Conservation (phyloP, 2,113 vertebrate genomes). For the Oreocharis arfaki region DNA sequence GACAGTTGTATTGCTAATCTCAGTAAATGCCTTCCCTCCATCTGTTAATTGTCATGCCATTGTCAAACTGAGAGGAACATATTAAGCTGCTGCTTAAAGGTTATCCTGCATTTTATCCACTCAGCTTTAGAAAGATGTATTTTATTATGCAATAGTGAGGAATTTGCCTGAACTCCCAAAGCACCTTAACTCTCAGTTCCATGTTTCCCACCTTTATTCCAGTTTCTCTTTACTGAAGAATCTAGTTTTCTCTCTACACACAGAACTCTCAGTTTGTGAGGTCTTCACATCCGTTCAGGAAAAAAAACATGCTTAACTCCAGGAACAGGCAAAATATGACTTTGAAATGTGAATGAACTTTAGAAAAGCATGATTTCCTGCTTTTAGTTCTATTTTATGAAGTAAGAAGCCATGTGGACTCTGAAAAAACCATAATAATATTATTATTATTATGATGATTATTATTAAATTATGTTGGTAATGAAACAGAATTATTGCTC, state of each 20-base stretch:
- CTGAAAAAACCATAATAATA: neutral
- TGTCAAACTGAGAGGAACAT: neutral
- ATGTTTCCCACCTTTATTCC: neutral
- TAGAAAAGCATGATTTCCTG: neutral
- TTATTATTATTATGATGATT: too few species aligned
- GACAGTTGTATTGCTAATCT: neutral
- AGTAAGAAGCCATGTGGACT: neutral
- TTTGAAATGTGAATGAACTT: neutral
- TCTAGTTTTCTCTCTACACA: neutral
- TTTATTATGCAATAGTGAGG: neutral
- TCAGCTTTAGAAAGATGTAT: neutral
- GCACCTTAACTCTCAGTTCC: neutral
- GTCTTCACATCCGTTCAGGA: neutral
- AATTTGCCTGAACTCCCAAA: neutral
- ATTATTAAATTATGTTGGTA: neutral
- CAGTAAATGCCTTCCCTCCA: neutral
- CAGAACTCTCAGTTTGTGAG: neutral
- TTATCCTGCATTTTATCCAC: neutral
- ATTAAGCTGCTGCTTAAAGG: neutral
- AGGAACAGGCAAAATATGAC: neutral
- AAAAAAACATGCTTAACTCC: neutral
- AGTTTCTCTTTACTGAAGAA: neutral
- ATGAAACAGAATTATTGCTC: neutral
- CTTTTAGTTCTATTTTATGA: neutral
- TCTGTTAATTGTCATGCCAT: constrained; percentile 1